Conservation (phyloP, 1,140 invertebrate species). For the Nasonia longicornis region DNA sequence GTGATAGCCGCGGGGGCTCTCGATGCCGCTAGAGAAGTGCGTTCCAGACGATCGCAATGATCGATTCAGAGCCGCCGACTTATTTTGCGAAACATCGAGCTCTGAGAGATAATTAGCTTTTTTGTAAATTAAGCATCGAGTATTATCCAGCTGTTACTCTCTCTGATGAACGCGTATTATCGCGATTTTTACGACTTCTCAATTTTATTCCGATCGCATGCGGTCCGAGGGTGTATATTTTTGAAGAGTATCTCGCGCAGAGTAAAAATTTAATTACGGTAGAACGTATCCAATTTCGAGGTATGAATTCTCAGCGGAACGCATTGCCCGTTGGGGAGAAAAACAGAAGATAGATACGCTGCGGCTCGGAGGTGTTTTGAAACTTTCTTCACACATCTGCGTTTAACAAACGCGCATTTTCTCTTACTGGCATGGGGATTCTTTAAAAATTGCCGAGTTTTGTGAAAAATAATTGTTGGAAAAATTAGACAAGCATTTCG, state of each 20-base stretch:
- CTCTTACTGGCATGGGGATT: not conserved
- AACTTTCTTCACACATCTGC: slow-evolving; percentile 3
- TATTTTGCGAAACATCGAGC: slow-evolving; percentile 5
- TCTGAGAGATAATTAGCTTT: slow-evolving; percentile 14
- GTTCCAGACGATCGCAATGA: not conserved
- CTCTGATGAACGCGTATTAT: not conserved
- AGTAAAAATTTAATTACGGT: not conserved
- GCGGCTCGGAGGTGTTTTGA: not conserved
- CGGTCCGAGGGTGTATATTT: not conserved
- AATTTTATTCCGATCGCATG: not conserved
- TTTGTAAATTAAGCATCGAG: slow-evolving; percentile 9
- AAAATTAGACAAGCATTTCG: not conserved
- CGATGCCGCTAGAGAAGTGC: not conserved
- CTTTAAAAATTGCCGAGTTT: not conserved
- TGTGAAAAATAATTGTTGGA: not conserved
- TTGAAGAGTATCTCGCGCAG: not conserved
- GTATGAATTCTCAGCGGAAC: not conserved
- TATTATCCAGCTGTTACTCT: not conserved
- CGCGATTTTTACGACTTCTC: not conserved
- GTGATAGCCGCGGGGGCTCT: slow-evolving; percentile 12
- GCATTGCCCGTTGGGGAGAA: not conserved
- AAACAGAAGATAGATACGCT: not conserved
- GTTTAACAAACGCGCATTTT: not conserved
- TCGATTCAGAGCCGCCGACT: not conserved
- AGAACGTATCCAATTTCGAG: not conserved